Base-by-base conservation (phyloP, 2,113 vertebrate species). In the Antennarius striatus region DNA sequence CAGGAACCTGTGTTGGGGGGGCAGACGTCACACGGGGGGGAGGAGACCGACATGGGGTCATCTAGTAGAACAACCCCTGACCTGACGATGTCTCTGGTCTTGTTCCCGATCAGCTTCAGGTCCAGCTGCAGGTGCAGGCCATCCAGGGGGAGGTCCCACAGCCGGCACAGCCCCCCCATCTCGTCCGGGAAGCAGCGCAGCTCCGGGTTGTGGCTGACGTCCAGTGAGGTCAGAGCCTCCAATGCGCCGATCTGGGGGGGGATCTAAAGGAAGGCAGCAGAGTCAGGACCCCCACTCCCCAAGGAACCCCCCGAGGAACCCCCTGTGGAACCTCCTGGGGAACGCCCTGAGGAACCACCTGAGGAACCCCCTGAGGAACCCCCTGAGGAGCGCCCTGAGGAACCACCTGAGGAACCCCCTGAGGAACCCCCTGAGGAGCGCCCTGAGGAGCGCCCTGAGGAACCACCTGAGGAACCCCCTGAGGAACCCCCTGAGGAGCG, bases 1-100 rank as follows among this genome's bases (percentile, higher is more conserved):
- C 82, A 99, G 93, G 90, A 98, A 97, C 82, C 97, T 98, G 76
- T n/a, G 1, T 57, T 4, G 36, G 42, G 22, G 17, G 15, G n/a
- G 32, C 32, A 36, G 32, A 36, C 5, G 7, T 7, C 4, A 7
- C 32, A 36, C 32, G 3, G 32, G 7, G 5, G 32, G 32, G 32
- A 2, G 32, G 32, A 36, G 32, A 36, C 32, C 22, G 22, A 22
- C 22, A 22, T 22, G 22, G 22, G 8, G 7, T n/a, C 6, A 49
- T 4, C 14, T n/a, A 4, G 6, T 2, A 15, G 12, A 39, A 40
- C 5, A 47, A 12, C 42, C 1, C 0, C 77, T 9, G 71, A 99
- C 98, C 98, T 94, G 88, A 99, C 92, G 54, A 99, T 95, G 87
- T 99, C 96, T 89, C 95, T 99, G 74, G 98, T 96, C 90, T 97